Percentiles rank a stretch among this genome's conserved stretches.
phyloP scores from a whole-genome alignment of 2,888 invertebrate species.

The Synergus umbraculus region DNA sequence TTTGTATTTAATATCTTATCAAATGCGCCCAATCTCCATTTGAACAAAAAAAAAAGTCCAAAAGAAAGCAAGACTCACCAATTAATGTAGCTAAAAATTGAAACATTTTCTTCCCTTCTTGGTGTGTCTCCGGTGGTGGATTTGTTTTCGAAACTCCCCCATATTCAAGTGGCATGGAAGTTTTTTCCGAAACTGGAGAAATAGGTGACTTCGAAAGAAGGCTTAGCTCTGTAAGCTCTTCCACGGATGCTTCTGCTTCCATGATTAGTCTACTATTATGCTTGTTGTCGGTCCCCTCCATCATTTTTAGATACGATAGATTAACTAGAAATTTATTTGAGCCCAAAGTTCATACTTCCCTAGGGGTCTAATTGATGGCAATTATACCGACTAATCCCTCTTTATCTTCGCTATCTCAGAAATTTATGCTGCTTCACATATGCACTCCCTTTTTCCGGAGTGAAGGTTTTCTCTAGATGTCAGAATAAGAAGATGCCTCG shows the following conservation, averaged over 20 bases:
- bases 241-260: constrained; percentile 7
- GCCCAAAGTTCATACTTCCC: constrained; percentile 25
- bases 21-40: no score
- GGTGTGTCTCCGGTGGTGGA: constrained; percentile 16
- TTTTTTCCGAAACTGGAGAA: constrained; percentile 18
- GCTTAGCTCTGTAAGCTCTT: constrained; percentile 31
- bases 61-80: constrained; percentile 61
- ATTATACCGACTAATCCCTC: background rate
- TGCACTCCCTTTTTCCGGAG: background rate
- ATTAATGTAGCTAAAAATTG: constrained; percentile 67
- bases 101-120: constrained; percentile 64
- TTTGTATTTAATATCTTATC: no score
- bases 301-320: constrained; percentile 10
- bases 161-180: constrained; percentile 24
- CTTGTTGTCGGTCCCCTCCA: constrained; percentile 5
- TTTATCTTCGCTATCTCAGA: background rate
- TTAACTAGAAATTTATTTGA: background rate
- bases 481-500: background rate
- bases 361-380: background rate
- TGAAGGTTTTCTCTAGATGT: background rate
- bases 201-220: constrained; percentile 25
- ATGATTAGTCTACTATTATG: constrained; percentile 31
- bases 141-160: constrained; percentile 45
- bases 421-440: background rate
- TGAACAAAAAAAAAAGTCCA: no score